Evolutionary conservation across 2,113 vertebrate species (phyloP).

Genomic region (Myanophis thanlyinensis): DNA sequence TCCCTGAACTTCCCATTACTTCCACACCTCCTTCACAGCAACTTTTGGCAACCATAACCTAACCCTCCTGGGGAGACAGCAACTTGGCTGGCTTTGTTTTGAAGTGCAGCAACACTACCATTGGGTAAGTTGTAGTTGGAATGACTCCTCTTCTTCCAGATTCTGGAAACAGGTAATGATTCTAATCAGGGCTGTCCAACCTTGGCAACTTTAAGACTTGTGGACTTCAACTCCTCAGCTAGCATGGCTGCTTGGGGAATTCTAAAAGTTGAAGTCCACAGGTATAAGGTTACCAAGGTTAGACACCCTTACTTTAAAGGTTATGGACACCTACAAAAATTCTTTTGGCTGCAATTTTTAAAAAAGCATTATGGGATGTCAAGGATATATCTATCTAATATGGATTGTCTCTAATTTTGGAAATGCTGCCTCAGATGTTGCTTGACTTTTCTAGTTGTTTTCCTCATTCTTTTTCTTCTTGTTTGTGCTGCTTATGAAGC

Average conservation of each 20-base stretch:
- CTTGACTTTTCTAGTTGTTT: not conserved
- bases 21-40: not conserved
- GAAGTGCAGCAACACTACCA: not conserved
- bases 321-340: not conserved
- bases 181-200: not conserved
- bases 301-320: not conserved
- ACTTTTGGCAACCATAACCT: not conserved
- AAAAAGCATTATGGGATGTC: not conserved
- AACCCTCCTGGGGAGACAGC: not conserved
- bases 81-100: not conserved
- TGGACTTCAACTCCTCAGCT: no score
- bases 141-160: not conserved
- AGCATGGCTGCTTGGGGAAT: no score
- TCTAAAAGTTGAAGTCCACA: no score
- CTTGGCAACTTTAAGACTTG: no score
- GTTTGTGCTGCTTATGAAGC: not conserved
- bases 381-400: not conserved
- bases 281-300: no score
- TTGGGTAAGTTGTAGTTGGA: not conserved
- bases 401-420: not conserved
- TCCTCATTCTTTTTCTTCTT: not conserved
- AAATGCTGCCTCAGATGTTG: not conserved
- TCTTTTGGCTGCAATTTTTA: not conserved
- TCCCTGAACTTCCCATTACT: not conserved
- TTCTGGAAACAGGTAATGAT: not conserved